Evolutionary conservation across 2,888 invertebrate species (phyloP), one percentile per base, ranked within the genome.

Genomic region (Apamea sordens): DNA sequence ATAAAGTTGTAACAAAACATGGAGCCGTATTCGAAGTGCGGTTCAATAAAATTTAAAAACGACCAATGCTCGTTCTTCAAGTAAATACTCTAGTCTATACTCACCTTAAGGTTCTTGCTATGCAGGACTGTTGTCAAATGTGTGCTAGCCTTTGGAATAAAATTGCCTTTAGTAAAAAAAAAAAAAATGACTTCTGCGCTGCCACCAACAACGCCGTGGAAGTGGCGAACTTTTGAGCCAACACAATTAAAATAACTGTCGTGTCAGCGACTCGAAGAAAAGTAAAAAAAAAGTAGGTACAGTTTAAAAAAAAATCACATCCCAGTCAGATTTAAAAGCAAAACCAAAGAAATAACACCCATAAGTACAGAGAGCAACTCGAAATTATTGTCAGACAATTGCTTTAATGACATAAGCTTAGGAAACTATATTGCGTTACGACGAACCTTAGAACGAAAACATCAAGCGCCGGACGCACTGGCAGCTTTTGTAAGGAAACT

Each of bases 311-410:
- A 56, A 11, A 56, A 11, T 56, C 50, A 13, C 73, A 76, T 73
- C 85, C 82, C 88, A 80, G 82, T 79, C 87, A 79, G 63, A 59
- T 76, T 28, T 24, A 70, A 78, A 82, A 75, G 82, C 84, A 84
- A 87, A 69, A 79, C 5, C 5, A 83, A 83, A 50, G 74, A 77
- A 79, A 76, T 0, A 84, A 82, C 10, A 79, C n/a, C 21, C 61
- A 79, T 56, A 75, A 80, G 44, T 77, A 85, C 74, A 79, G 82
- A 85, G 78, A 89, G 86, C 85, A 90, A 92, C 84, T 86, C 77
- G 82, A 94, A 93, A 93, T 96, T 95, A 96, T 96, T 96, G 95
- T 95, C 96, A 87, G 86, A 92, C 86, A 87, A 95, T 95, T 95
- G 95, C 95, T 95, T 94, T 86, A 82, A 73, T 73, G 61, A 73